Percentiles rank a stretch among this genome's conserved stretches.
These are phyloP conservation scores for Melipona beecheii DNA, from an alignment of 2,888 invertebrate species.

Conservation along the genomic window DNA sequence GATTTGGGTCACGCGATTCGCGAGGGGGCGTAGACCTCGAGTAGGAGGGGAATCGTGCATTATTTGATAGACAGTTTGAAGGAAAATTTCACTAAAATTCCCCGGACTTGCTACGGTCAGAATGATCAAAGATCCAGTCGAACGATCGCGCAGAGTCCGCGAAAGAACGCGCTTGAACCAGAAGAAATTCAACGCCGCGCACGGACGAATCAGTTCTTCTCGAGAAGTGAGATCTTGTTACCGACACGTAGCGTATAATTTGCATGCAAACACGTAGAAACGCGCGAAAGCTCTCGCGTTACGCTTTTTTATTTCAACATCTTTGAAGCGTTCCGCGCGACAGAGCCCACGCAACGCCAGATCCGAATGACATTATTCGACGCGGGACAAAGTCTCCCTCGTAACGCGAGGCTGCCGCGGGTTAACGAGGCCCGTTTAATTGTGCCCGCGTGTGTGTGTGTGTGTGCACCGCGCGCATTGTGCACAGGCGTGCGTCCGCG, in stretches of 20 bases:
- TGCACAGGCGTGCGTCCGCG: background rate
- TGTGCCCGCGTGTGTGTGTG: constrained; percentile 3
- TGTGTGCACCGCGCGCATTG: background rate
- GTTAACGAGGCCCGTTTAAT: constrained; percentile 59
- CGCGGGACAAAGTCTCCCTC: constrained; percentile 33
- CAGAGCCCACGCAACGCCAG: constrained; percentile 26
- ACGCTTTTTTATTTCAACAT: constrained; percentile 14
- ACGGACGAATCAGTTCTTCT: constrained; percentile 25
- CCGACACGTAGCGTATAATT: constrained; percentile 27
- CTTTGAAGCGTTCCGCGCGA: constrained; percentile 39
- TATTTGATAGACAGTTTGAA: no score
- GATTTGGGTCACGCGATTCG: no score
- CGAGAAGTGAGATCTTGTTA: constrained; percentile 30
- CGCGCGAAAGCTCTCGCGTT: constrained; percentile 18
- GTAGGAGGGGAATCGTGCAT: no score
- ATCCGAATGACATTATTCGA: constrained; percentile 53
- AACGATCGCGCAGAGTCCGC: background rate
- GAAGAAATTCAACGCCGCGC: constrained; percentile 20
- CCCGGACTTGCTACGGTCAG: no score
- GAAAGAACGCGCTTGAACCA: background rate
- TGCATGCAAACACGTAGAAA: constrained; percentile 23
- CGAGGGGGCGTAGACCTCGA: no score
- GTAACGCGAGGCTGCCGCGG: background rate
- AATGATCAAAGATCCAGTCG: background rate
- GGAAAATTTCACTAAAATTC: no score